Percentiles rank a stretch among this genome's conserved stretches.
These are phyloP conservation scores for Ariolimax columbianus DNA, from an alignment of 2,888 invertebrate species.

Conservation along the genomic window DNA sequence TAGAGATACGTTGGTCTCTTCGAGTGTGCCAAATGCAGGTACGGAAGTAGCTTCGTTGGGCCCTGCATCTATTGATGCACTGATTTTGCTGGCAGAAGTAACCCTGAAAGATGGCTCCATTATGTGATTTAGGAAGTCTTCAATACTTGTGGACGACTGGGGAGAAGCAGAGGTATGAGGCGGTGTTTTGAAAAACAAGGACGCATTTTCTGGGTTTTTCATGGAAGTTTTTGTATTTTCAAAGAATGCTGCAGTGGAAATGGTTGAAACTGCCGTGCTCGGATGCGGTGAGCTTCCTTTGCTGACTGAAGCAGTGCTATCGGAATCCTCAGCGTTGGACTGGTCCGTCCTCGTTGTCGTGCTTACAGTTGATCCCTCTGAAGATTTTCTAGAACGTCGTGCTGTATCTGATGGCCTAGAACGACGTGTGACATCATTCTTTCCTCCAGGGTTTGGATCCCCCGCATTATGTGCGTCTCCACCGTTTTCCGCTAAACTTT, in stretches of 20 bases:
- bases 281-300: not conserved
- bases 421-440: not conserved
- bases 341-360: constrained; percentile 30
- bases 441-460: not conserved
- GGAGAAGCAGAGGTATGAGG: not conserved
- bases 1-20: not conserved
- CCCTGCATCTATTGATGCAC: not conserved
- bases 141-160: not conserved
- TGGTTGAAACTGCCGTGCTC: not conserved
- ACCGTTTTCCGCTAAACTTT: not conserved
- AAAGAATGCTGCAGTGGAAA: not conserved
- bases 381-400: no score
- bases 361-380: not conserved
- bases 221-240: not conserved
- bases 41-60: not conserved
- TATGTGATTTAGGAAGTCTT: not conserved
- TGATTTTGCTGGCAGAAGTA: not conserved
- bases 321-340: constrained; percentile 31
- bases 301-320: constrained; percentile 18
- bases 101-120: not conserved
- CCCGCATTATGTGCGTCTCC: not conserved
- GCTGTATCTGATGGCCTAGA: no score
- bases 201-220: constrained; percentile 21
- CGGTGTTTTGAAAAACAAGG: not conserved
- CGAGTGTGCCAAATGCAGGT: not conserved